phyloP scores from a whole-genome alignment of 2,113 vertebrate species.

The Ifrita kowaldi region DNA sequence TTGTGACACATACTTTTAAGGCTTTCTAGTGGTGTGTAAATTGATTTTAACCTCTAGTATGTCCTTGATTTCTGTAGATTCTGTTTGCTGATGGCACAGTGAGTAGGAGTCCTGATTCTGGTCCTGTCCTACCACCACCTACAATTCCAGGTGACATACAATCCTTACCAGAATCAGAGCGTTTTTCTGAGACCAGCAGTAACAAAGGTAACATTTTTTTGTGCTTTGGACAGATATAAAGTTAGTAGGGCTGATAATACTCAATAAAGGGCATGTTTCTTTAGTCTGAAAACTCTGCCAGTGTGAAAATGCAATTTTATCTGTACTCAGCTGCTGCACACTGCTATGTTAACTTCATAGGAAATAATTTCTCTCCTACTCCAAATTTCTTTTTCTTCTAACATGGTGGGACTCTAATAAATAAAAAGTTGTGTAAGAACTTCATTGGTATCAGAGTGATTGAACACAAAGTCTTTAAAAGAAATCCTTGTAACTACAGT shows the following conservation, averaged over 20 bases:
- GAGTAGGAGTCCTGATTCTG: constrained; percentile 81
- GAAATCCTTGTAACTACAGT: neutral
- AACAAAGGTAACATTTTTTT: constrained; percentile 70
- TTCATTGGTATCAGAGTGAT: neutral
- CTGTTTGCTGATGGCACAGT: constrained; percentile 88
- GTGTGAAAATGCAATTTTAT: neutral
- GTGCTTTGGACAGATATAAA: neutral
- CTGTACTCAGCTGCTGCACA: neutral
- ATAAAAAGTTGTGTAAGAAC: neutral
- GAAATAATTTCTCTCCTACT: neutral
- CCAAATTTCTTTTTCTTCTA: neutral
- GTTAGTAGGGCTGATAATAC: neutral
- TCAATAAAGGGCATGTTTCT: neutral
- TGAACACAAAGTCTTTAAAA: neutral
- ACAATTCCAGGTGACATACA: neutral
- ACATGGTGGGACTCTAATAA: neutral
- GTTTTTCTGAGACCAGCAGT: neutral
- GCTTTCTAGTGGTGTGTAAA: neutral
- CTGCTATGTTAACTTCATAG: neutral
- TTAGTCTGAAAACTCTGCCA: neutral
- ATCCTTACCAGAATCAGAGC: neutral
- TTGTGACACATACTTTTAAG: neutral
- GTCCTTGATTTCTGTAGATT: constrained; percentile 69
- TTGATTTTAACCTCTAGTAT: neutral
- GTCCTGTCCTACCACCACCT: constrained; percentile 65